Evolutionary conservation across 2,888 invertebrate species (phyloP).

Genomic region (Cryptus viduatorius): DNA sequence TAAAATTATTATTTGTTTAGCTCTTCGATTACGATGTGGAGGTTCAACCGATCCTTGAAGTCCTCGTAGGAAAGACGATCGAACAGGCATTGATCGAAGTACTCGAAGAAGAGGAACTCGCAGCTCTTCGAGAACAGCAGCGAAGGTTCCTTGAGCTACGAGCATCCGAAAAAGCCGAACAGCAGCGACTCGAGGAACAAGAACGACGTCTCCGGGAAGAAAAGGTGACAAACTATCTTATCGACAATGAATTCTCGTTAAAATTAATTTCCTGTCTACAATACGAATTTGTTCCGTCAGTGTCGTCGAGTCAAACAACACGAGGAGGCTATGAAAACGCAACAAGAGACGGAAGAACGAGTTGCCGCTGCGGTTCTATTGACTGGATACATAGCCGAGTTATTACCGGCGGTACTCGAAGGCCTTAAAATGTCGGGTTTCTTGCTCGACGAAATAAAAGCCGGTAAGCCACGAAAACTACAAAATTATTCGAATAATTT

Average conservation of each 20-base stretch:
- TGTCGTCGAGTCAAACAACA: constrained; percentile 91
- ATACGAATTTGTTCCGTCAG: constrained; percentile 79
- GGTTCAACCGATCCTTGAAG: constrained; percentile 95
- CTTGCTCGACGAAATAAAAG: constrained; percentile 88
- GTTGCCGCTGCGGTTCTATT: constrained; percentile 93
- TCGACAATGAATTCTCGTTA: background rate
- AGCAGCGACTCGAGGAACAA: constrained; percentile 92
- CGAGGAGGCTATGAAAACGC: constrained; percentile 88
- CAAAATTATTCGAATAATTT: constrained; percentile 12
- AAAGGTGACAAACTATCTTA: constrained; percentile 85
- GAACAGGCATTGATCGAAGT: constrained; percentile 96
- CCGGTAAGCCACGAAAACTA: constrained; percentile 84
- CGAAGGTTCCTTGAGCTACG: constrained; percentile 90
- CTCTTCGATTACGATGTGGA: constrained; percentile 97
- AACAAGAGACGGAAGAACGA: constrained; percentile 92
- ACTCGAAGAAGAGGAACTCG: constrained; percentile 96
- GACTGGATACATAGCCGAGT: constrained; percentile 94
- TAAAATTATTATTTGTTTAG: constrained; percentile 83
- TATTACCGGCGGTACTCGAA: constrained; percentile 93
- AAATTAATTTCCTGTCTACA: background rate
- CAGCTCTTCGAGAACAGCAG: constrained; percentile 92
- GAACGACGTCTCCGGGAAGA: constrained; percentile 90
- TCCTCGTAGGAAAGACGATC: constrained; percentile 94
- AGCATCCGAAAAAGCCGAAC: constrained; percentile 93
- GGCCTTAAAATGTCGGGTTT: constrained; percentile 92